Evolutionary conservation across 2,888 invertebrate species (phyloP), one percentile per base, ranked within the genome.

Genomic region (Ptycholaimellus sp.): DNA sequence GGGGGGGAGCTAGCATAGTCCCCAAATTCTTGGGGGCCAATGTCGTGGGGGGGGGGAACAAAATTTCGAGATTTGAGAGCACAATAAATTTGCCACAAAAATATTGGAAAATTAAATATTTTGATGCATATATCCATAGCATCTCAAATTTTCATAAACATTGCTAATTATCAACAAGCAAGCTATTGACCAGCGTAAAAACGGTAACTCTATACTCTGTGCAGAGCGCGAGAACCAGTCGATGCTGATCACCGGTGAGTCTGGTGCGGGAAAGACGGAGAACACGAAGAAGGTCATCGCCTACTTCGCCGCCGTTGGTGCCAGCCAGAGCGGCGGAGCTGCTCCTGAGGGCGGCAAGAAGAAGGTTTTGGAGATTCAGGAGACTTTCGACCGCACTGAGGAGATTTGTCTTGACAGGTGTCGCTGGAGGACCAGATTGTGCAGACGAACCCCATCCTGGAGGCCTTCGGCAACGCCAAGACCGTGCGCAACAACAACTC

Each of bases 401-500:
- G n/a, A n/a, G 85, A 83, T 79, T 17, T 32, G 19, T 18, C 13
- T 27, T 18, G 7, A 9, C 47, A 85, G 73, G 82, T 81, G 51
- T 80, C 79, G 56, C 74, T 93, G 57, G 93, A 93, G 70, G 93
- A 93, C 72, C 90, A 93, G 68, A 90, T 93, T 68, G 85, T 93
- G 56, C 90, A 93, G 44, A 90, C 90, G 68, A 96, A 93, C 70
- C 87, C 87, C 56, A 85, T 87, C 54, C 79, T 87, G 70, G 87
- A 87, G 72, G 85, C 87, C 59, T 87, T 87, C 66, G 87, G 87
- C 79, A 87, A 87, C 74, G 87, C 87, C 64, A 87, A 87, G 76
- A 87, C 87, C 62, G 83, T 83, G 67, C 82, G 93, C 77, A 96
- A 96, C 70, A 93, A 96, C 71, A 96, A 96, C 79, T 93, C 93